phyloP scores from a whole-genome alignment of 1,140 invertebrate species.

The Leguminivora glycinivorella region DNA sequence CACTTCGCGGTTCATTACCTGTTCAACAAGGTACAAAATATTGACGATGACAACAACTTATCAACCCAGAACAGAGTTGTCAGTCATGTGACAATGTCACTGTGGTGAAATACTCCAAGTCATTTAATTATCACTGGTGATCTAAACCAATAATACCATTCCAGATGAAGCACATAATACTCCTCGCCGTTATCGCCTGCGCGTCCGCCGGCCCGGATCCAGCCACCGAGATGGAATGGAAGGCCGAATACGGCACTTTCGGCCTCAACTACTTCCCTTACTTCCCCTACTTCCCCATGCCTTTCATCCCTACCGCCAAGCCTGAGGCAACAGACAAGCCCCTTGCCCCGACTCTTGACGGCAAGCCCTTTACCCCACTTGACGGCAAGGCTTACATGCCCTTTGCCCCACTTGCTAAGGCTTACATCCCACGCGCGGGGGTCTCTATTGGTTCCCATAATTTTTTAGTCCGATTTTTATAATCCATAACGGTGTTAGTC shows the following conservation, averaged over 20 bases:
- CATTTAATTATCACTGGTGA: neutral
- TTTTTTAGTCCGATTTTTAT: too few species aligned
- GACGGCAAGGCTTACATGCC: neutral
- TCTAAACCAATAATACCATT: conserved; percentile 9
- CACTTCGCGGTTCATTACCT: too few species aligned
- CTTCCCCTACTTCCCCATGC: neutral
- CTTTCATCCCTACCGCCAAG: neutral
- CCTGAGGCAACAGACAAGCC: neutral
- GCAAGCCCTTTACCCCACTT: neutral
- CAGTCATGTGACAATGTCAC: too few species aligned
- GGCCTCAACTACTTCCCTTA: neutral
- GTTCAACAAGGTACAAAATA: too few species aligned
- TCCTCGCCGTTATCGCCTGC: neutral
- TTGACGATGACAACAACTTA: too few species aligned
- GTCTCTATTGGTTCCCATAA: too few species aligned
- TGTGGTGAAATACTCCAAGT: too few species aligned
- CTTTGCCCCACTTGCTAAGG: neutral
- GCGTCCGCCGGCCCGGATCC: neutral
- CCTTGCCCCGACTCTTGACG: too few species aligned
- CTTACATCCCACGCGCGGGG: too few species aligned
- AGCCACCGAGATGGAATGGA: conserved; percentile 24
- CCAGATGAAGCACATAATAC: conserved; percentile 31
- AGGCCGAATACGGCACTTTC: conserved; percentile 29
- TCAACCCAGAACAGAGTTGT: too few species aligned
- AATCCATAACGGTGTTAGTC: too few species aligned